phyloP scores from a whole-genome alignment of 2,113 vertebrate genomes.

The Chionodraco myersi region DNA sequence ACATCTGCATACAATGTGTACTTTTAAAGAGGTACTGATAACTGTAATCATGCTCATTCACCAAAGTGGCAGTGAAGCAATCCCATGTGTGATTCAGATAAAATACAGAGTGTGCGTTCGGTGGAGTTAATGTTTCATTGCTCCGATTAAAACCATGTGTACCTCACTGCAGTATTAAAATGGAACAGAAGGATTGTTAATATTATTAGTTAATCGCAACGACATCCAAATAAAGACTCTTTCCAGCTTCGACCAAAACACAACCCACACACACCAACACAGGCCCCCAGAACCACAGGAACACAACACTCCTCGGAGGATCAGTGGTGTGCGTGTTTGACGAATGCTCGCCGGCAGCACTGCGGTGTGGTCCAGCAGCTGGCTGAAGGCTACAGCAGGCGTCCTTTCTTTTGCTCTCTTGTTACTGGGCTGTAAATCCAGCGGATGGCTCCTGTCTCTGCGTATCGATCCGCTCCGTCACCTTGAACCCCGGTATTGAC shows the following conservation, averaged over 20 bases:
- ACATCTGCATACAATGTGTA: background rate
- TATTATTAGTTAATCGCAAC: slow-evolving; percentile 5
- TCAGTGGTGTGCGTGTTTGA: slow-evolving; percentile 63
- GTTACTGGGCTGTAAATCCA: slow-evolving; percentile 92
- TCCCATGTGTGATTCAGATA: background rate
- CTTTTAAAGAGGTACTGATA: background rate
- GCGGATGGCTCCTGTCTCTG: slow-evolving; percentile 97
- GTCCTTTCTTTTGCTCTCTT: slow-evolving; percentile 71
- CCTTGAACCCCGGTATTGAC: slow-evolving; percentile 99
- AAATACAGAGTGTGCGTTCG: background rate
- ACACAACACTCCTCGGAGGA: slow-evolving; percentile 57
- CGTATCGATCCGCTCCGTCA: slow-evolving; percentile 98
- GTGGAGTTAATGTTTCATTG: background rate
- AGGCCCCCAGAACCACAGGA: slow-evolving; percentile 47
- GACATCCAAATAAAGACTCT: slow-evolving; percentile 21
- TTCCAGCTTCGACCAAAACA: slow-evolving; percentile 8
- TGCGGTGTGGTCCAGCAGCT: slow-evolving; percentile 50
- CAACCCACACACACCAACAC: slow-evolving; percentile 21
- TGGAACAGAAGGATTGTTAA: slow-evolving; percentile 9
- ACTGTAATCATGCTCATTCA: background rate
- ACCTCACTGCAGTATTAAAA: slow-evolving; percentile 26
- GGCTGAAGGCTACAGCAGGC: slow-evolving; percentile 69
- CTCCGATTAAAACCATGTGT: background rate
- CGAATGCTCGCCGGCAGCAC: slow-evolving; percentile 58
- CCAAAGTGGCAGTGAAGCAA: background rate